Conservation (phyloP, 2,113 vertebrate genomes). For the Microtus oregoni region DNA sequence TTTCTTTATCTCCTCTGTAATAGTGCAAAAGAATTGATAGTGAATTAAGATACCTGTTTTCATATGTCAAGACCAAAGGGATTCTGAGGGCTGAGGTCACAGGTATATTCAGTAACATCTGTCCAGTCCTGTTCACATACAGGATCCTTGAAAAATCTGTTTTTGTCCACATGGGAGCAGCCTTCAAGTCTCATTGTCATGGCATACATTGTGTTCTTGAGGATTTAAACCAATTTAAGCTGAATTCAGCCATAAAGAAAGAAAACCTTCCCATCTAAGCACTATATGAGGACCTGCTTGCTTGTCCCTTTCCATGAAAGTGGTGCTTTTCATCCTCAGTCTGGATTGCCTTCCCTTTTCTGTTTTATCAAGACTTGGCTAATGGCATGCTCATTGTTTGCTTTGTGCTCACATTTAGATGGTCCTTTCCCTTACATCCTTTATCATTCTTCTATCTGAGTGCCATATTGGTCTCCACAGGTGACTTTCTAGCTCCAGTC, state of each 20-base stretch:
- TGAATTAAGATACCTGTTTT: constrained; percentile 42
- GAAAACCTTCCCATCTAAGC: neutral
- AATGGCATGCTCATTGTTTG: neutral
- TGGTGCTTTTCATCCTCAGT: constrained; percentile 5
- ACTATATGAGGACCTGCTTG: neutral
- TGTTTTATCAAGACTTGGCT: neutral
- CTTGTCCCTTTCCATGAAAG: neutral
- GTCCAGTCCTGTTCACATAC: neutral
- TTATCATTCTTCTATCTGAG: neutral
- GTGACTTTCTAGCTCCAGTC: neutral
- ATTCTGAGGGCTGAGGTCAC: neutral
- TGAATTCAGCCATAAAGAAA: constrained; percentile 45
- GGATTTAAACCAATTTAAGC: constrained; percentile 16
- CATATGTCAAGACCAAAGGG: neutral
- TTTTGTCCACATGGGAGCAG: neutral
- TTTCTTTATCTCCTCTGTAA: constrained; percentile 31
- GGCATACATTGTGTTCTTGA: neutral
- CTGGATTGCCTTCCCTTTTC: neutral
- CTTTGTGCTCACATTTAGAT: constrained; percentile 8
- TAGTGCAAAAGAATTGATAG: neutral
- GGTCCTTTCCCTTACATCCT: neutral
- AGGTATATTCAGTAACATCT: neutral
- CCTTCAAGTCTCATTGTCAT: constrained; percentile 19
- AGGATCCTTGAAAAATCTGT: neutral
- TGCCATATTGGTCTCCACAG: neutral